Evolutionary conservation across 2,797 vertebrate genomes (phyloP).

Genomic region (Pangasius djambal): DNA sequence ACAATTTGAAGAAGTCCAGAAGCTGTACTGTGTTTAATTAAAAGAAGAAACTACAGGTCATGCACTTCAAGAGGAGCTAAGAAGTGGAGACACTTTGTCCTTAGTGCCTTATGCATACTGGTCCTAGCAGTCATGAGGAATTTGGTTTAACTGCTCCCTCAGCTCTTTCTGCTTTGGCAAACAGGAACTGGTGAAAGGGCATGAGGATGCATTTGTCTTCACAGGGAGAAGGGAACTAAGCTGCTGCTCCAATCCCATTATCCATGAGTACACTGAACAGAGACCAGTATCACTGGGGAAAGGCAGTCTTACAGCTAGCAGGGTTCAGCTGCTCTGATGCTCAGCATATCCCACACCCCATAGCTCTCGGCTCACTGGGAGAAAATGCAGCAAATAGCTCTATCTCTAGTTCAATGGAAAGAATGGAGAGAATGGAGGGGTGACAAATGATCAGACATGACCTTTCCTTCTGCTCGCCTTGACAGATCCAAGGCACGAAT

Average conservation of each 20-base stretch:
- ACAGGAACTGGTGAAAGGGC: neutral
- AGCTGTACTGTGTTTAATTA: neutral
- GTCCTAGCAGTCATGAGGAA: neutral
- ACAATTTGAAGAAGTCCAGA: constrained; percentile 2
- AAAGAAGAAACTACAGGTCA: neutral
- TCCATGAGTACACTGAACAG: constrained; percentile 26
- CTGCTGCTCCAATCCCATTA: constrained; percentile 15
- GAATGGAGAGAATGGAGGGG: neutral
- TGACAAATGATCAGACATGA: constrained; percentile 25
- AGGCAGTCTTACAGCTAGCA: neutral
- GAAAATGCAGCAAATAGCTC: constrained; percentile 23
- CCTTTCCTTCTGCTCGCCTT: constrained; percentile 30
- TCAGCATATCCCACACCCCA: constrained; percentile 35
- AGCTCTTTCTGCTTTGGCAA: constrained; percentile 22
- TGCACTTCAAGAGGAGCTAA: constrained; percentile 9
- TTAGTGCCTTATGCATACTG: constrained; percentile 28
- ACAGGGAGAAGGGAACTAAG: constrained; percentile 7
- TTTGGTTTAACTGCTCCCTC: constrained; percentile 13
- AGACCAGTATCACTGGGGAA: constrained; percentile 9
- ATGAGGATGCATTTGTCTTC: neutral
- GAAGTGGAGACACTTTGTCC: neutral
- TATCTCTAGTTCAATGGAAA: neutral
- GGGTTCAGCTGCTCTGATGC: constrained; percentile 1
- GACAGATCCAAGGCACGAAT: constrained; percentile 36
- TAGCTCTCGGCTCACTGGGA: neutral